Evolutionary conservation across 2,113 vertebrate species (phyloP).

Genomic region (Salvelinus sp.): DNA sequence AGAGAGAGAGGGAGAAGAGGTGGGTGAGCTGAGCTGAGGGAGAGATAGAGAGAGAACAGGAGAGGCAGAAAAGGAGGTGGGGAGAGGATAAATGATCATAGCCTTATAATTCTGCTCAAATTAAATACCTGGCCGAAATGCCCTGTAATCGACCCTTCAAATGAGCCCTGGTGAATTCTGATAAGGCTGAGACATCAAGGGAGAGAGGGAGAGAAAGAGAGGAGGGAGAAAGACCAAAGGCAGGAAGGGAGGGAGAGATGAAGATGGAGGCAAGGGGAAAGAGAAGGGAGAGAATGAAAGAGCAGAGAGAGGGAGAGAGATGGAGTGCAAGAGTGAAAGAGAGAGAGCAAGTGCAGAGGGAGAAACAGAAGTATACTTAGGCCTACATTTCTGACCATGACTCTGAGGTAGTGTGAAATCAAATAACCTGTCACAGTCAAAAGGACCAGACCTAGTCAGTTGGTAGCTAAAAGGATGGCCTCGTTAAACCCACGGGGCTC

Average conservation of each 20-base stretch:
- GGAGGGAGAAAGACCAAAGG: slow-evolving; percentile 8
- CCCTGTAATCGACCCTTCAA: neutral
- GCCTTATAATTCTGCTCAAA: slow-evolving; percentile 6
- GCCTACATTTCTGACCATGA: too few species aligned
- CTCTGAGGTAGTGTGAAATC: neutral
- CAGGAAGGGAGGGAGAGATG: neutral
- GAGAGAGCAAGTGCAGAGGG: neutral
- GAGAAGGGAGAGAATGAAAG: slow-evolving; percentile 4
- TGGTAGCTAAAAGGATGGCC: neutral
- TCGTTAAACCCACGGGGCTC: too few species aligned
- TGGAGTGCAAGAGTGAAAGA: slow-evolving; percentile 33
- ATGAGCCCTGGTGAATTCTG: slow-evolving; percentile 5
- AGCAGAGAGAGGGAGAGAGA: slow-evolving; percentile 31
- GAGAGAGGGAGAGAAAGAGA: slow-evolving; percentile 23
- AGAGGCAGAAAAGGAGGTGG: neutral
- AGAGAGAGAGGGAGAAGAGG: neutral
- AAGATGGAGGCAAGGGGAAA: neutral
- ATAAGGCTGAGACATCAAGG: neutral
- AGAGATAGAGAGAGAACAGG: neutral
- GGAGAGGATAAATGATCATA: neutral
- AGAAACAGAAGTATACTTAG: neutral
- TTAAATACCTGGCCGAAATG: slow-evolving; percentile 2
- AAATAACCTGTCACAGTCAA: too few species aligned
- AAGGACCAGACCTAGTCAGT: neutral
- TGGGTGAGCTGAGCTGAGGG: neutral